phyloP scores from a whole-genome alignment of 2,113 vertebrate genomes.

The Percina caprodes region DNA sequence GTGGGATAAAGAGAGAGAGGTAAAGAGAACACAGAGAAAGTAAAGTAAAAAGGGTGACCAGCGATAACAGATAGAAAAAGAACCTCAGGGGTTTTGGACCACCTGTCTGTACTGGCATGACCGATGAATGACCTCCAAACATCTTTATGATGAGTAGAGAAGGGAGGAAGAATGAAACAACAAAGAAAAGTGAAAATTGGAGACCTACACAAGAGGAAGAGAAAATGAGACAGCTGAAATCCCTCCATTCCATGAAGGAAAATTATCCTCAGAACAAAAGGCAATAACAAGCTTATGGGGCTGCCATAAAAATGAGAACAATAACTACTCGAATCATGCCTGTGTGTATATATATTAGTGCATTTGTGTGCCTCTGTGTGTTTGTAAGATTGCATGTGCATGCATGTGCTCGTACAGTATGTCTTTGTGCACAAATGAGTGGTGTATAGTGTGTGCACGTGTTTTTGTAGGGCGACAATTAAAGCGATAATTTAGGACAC shows the following conservation, averaged over 20 bases:
- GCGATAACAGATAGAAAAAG: slow-evolving; percentile 33
- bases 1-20: slow-evolving; percentile 10
- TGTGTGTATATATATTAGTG: slow-evolving; percentile 57
- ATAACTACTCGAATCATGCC: slow-evolving; percentile 77
- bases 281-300: slow-evolving; percentile 83
- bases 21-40: slow-evolving; percentile 33
- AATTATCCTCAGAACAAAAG: slow-evolving; percentile 84
- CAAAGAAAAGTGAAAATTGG: slow-evolving; percentile 25
- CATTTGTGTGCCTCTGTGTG: slow-evolving; percentile 32
- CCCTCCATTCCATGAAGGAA: slow-evolving; percentile 75
- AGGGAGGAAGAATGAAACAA: slow-evolving; percentile 15
- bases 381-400: slow-evolving; percentile 25
- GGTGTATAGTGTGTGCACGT: slow-evolving; percentile 41
- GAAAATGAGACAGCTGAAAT: slow-evolving; percentile 72
- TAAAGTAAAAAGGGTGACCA: slow-evolving; percentile 38
- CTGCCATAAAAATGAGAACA: slow-evolving; percentile 81
- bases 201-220: slow-evolving; percentile 47
- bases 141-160: slow-evolving; percentile 38
- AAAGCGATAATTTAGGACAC: slow-evolving; percentile 79
- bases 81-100: slow-evolving; percentile 69
- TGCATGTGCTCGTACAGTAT: slow-evolving; percentile 42
- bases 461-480: slow-evolving; percentile 67
- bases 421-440: slow-evolving; percentile 51
- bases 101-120: slow-evolving; percentile 66
- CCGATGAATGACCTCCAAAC: slow-evolving; percentile 67